Evolutionary conservation across 1,140 invertebrate species (phyloP).

Genomic region (Artemia franciscana): DNA sequence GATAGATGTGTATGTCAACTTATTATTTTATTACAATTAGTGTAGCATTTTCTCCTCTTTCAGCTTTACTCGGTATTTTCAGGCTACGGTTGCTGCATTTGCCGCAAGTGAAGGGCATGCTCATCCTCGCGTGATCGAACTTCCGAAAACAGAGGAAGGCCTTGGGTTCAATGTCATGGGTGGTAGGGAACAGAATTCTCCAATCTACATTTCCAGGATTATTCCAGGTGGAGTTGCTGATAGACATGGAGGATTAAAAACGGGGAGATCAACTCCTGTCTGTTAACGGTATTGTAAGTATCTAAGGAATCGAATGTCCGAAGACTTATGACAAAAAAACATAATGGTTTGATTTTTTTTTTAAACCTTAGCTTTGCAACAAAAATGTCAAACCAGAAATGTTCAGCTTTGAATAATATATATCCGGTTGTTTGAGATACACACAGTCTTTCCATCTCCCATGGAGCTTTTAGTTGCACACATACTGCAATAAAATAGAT

Average conservation of each 20-base stretch:
- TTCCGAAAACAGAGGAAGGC: constrained; percentile 97
- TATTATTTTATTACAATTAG: too few species aligned
- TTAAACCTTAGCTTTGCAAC: too few species aligned
- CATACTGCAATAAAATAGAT: too few species aligned
- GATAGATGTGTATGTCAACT: too few species aligned
- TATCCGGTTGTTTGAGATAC: too few species aligned
- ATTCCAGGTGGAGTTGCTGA: constrained; percentile 96
- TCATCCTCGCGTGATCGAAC: constrained; percentile 88
- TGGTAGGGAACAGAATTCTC: constrained; percentile 96
- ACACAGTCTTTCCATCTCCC: too few species aligned
- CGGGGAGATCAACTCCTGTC: constrained; percentile 94
- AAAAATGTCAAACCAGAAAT: too few species aligned
- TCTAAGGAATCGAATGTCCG: constrained; percentile 2
- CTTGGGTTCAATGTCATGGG: constrained; percentile 99
- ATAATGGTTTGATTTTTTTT: too few species aligned
- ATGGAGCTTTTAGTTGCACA: too few species aligned
- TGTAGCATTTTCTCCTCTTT: too few species aligned
- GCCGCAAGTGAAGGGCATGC: constrained; percentile 97
- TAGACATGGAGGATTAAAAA: constrained; percentile 81
- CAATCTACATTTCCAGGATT: constrained; percentile 97
- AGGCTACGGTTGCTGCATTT: constrained; percentile 78
- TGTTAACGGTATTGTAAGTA: constrained; percentile 81
- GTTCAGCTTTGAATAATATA: too few species aligned
- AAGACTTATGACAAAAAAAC: not conserved
- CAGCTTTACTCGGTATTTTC: constrained; percentile 1